Evolutionary conservation across 1,140 invertebrate species (phyloP).

Genomic region (Anoplophora glabripennis): DNA sequence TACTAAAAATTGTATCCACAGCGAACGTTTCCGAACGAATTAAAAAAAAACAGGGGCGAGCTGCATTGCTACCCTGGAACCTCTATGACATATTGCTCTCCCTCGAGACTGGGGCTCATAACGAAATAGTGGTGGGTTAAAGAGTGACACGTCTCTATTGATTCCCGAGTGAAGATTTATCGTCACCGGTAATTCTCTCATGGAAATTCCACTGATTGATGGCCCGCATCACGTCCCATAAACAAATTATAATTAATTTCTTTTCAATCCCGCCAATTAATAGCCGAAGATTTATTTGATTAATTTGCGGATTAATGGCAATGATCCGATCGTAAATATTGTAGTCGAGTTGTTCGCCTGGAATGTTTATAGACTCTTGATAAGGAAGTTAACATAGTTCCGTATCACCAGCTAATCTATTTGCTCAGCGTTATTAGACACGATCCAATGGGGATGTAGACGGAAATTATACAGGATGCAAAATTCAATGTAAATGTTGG

Average conservation of each 20-base stretch:
- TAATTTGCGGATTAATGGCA: neutral
- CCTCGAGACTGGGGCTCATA: conserved; percentile 13
- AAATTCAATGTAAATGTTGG: too few relatives aligned
- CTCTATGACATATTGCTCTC: conserved; percentile 21
- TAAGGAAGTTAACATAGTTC: too few relatives aligned
- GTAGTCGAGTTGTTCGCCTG: neutral
- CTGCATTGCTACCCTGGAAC: neutral
- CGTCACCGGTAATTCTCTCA: conserved; percentile 16
- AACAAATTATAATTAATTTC: conserved; percentile 29
- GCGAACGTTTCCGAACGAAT: too few relatives aligned
- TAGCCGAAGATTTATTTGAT: conserved; percentile 1
- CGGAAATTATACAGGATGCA: too few relatives aligned
- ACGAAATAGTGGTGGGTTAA: conserved; percentile 17
- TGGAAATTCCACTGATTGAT: conserved; percentile 24
- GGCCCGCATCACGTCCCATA: conserved; percentile 20
- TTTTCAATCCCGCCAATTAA: conserved; percentile 13
- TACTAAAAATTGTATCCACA: too few relatives aligned
- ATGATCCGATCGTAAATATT: neutral
- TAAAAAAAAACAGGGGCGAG: too few relatives aligned
- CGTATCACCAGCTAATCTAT: too few relatives aligned
- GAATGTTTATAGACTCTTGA: too few relatives aligned
- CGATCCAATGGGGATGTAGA: too few relatives aligned
- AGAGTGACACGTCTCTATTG: conserved; percentile 25
- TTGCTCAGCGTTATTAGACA: too few relatives aligned
- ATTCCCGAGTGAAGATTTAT: conserved; percentile 23